Conservation (phyloP, 2,113 vertebrate species). For the Catharus bicknelli region DNA sequence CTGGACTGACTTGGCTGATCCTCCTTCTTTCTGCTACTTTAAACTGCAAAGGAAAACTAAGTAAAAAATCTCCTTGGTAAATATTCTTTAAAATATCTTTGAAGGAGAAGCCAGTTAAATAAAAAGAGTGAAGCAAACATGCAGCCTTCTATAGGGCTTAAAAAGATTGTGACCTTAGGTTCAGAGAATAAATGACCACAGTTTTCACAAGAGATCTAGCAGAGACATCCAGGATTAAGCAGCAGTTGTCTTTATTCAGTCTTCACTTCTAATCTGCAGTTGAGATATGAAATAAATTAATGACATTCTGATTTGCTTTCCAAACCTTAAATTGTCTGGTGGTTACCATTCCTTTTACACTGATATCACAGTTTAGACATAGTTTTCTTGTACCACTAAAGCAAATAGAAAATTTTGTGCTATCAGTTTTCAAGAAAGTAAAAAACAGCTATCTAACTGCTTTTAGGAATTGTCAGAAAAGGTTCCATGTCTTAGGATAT, state of each 20-base stretch:
- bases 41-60: conserved; percentile 60
- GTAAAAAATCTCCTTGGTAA: conserved; percentile 71
- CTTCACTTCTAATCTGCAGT: conserved; percentile 56
- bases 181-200: conserved; percentile 71
- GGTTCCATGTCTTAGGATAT: not conserved
- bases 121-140: conserved; percentile 69
- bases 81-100: conserved; percentile 74
- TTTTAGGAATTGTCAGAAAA: conserved; percentile 1
- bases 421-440: not conserved
- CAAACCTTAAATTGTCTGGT: not conserved
- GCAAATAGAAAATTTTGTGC: not conserved
- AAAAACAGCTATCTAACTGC: not conserved
- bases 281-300: conserved; percentile 24
- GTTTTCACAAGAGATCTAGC: conserved; percentile 71
- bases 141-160: conserved; percentile 72
- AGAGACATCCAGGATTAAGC: conserved; percentile 65
- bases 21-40: conserved; percentile 59
- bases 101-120: conserved; percentile 63
- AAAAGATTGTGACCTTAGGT: conserved; percentile 73
- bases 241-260: conserved; percentile 66
- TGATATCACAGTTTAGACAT: not conserved
- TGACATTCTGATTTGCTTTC: conserved; percentile 37
- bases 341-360: not conserved
- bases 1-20: conserved; percentile 47
- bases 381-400: not conserved